Base-by-base conservation (phyloP, 2,797 vertebrate genomes). In the Manis javanica region DNA sequence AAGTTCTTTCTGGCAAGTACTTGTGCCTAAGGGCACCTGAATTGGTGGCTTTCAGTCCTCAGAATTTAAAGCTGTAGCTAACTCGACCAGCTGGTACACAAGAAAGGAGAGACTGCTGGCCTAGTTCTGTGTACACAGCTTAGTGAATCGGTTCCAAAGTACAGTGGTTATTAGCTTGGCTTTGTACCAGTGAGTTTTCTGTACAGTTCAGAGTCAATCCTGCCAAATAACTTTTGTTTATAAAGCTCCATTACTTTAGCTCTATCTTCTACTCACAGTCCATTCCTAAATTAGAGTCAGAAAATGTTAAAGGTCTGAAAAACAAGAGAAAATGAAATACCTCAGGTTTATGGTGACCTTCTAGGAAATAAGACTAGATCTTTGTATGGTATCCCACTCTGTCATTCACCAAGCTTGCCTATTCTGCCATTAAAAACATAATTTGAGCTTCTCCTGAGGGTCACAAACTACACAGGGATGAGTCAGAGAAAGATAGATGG, bases 171-270 rank as follows among this genome's bases (percentile, higher is more conserved):
- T 84, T 46, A 55, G 63, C 37, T 34, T 97, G 91, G 61, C 79
- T 89, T 95, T 94, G 34, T 90, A 46, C 29, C 55, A 19, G 9
- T 29, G 59, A 96, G 49, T 78, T 59, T 78, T 92, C 89, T 79
- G 26, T 26, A 68, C 2, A 18, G 18, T 37, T 92, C 61, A 72
- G 61, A 86, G 91, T 96, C 79, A 84, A 61, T 75, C 91, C 59
- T 90, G 75, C 39, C 86, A 93, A 91, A 90, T 79, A 88, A 92
- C 49, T 91, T 84, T 34, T 86, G 78, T 92, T 96, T 95, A 37
- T 92, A 75, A 95, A 94, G 74, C 37, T 59, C 63, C 24, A 39
- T 59, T 83, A 61, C 86, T 81, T 86, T 24, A 83, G 14, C 13
- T 75, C 9, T 91, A 46, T 59, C 42, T 71, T 92, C 55, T 77